These are phyloP conservation scores for Channallabes apus DNA, from an alignment of 2,797 vertebrate genomes.

Conservation along the genomic window DNA sequence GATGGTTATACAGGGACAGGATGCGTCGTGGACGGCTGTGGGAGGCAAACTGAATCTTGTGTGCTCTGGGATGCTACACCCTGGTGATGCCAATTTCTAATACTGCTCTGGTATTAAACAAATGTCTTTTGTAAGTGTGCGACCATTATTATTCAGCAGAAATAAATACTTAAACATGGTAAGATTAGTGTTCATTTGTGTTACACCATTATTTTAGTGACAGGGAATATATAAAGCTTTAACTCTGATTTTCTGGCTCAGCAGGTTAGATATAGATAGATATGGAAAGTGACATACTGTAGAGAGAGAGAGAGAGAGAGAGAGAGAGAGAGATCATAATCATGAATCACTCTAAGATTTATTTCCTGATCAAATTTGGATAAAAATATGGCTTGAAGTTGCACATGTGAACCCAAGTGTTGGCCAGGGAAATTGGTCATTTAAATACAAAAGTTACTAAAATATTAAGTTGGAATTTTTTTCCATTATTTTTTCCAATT, in stretches of 20 bases:
- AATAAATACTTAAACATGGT: constrained; percentile 79
- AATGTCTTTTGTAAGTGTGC: constrained; percentile 76
- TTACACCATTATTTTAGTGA: constrained; percentile 66
- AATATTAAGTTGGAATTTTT: not conserved
- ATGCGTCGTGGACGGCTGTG: constrained; percentile 65
- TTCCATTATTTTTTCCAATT: not conserved
- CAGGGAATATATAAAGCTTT: not conserved
- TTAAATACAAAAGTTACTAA: not conserved
- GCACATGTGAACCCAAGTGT: not conserved
- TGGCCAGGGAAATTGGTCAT: not conserved
- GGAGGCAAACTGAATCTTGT: constrained; percentile 56
- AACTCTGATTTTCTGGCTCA: constrained; percentile 36
- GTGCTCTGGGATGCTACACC: constrained; percentile 35
- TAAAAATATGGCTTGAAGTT: not conserved
- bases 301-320: not conserved
- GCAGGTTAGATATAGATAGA: constrained; percentile 18
- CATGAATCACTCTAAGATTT: not conserved
- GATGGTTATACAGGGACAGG: constrained; percentile 64
- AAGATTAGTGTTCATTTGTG: constrained; percentile 74
- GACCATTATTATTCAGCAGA: constrained; percentile 79
- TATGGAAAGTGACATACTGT: not conserved
- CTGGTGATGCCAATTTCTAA: constrained; percentile 60
- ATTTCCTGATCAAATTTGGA: not conserved
- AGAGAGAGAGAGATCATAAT: not conserved
- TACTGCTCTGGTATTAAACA: constrained; percentile 72